Conservation (phyloP, 2,888 invertebrate genomes). For the Calameuta idolon region DNA sequence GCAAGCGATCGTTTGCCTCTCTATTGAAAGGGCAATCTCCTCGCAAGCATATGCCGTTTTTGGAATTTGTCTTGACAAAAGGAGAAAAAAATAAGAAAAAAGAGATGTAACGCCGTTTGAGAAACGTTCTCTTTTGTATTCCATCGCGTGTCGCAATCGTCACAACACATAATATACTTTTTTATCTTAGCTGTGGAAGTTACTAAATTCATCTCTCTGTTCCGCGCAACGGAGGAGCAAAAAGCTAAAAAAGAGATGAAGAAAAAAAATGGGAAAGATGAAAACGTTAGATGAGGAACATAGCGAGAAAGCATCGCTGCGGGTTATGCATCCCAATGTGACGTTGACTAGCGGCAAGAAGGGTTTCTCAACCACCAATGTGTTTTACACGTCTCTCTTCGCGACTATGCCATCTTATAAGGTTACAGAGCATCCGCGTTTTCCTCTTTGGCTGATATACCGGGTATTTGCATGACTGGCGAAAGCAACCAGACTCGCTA, state of each 20-base stretch:
- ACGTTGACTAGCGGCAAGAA: conserved; percentile 8
- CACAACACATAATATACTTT: not conserved
- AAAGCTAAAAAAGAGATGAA: not conserved
- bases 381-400: conserved; percentile 9
- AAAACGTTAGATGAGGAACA: not conserved
- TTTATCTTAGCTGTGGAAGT: not conserved
- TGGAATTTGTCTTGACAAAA: not conserved
- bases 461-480: conserved; percentile 44
- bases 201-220: not conserved
- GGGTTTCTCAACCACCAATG: not conserved
- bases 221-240: not conserved
- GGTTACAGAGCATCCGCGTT: conserved; percentile 20
- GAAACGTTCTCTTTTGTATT: not conserved
- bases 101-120: not conserved
- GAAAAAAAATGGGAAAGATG: not conserved
- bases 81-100: not conserved
- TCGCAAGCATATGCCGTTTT: not conserved
- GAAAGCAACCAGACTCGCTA: conserved; percentile 38
- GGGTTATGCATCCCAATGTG: conserved; percentile 12
- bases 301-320: not conserved
- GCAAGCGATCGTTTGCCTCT: not conserved
- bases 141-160: not conserved
- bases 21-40: not conserved
- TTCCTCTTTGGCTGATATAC: conserved; percentile 8
- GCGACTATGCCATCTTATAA: conserved; percentile 7